Evolutionary conservation across 2,888 invertebrate genomes (phyloP).

Genomic region (Orgyia antiqua): DNA sequence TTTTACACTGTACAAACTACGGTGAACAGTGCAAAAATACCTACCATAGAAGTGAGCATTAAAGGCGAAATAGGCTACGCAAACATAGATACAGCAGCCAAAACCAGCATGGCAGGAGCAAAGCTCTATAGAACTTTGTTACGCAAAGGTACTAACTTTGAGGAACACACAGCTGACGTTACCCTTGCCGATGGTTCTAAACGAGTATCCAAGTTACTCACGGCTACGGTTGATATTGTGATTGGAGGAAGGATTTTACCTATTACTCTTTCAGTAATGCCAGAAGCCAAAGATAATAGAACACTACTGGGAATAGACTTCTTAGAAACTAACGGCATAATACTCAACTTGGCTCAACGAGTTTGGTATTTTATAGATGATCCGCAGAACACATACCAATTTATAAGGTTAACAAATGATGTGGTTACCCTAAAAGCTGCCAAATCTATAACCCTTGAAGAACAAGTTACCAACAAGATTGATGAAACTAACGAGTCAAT

Average conservation of each 20-base stretch:
- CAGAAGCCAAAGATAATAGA: slow-evolving; percentile 6
- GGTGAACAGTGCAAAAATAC: neutral
- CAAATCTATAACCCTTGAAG: too few species aligned
- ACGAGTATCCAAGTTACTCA: neutral
- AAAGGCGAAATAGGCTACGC: neutral
- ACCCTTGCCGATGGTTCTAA: neutral
- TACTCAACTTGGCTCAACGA: slow-evolving; percentile 12
- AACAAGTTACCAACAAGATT: too few species aligned
- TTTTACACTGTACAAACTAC: neutral
- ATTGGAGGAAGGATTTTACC: neutral
- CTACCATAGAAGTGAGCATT: neutral
- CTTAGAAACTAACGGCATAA: slow-evolving; percentile 10
- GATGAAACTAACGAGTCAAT: neutral
- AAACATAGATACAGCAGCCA: neutral
- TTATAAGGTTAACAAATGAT: too few species aligned
- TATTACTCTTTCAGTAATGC: slow-evolving; percentile 5
- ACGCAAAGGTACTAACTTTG: neutral
- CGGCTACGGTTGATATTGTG: neutral
- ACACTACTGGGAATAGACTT: slow-evolving; percentile 16
- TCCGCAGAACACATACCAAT: neutral
- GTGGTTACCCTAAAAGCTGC: too few species aligned
- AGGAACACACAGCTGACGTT: neutral
- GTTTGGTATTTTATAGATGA: slow-evolving; percentile 14
- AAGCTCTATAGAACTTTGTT: neutral
- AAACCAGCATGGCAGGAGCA: neutral